A percentile compares a stretch with the other conserved stretches of the same genome.
phyloP scores from a whole-genome alignment of 2,888 invertebrate genomes.

The Prosopocoilus inquinatus region DNA sequence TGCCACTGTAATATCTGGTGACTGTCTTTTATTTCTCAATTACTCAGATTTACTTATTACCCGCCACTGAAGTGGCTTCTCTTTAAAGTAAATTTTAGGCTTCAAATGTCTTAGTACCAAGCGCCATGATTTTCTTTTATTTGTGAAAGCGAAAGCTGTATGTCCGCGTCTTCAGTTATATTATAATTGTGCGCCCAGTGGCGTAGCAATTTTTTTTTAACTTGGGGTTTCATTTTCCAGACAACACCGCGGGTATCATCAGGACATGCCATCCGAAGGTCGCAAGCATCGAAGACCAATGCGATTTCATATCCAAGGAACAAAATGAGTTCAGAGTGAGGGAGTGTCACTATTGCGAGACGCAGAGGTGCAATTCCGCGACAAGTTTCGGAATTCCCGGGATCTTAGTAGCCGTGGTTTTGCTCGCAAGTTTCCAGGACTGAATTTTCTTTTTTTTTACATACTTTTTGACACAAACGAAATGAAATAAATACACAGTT shows the following conservation, averaged over 20 bases:
- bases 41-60: too few relatives aligned
- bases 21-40: too few relatives aligned
- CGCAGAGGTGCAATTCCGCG: slow-evolving; percentile 21
- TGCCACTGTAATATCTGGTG: too few relatives aligned
- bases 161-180: too few relatives aligned
- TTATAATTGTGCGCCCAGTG: slow-evolving; percentile 7
- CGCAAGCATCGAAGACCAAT: slow-evolving; percentile 52
- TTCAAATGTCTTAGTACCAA: too few relatives aligned
- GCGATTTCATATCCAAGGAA: slow-evolving; percentile 32
- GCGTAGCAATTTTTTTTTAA: neutral
- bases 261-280: slow-evolving; percentile 49
- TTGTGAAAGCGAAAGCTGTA: too few relatives aligned
- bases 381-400: slow-evolving; percentile 34
- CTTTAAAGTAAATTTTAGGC: too few relatives aligned
- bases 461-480: too few relatives aligned
- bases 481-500: too few relatives aligned
- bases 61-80: too few relatives aligned
- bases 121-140: too few relatives aligned
- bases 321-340: neutral
- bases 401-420: slow-evolving; percentile 25
- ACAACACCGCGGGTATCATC: slow-evolving; percentile 43
- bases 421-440: neutral
- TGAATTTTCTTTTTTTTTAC: too few relatives aligned
- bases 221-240: slow-evolving; percentile 39
- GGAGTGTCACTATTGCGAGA: slow-evolving; percentile 11